A percentile compares a stretch with the other conserved stretches of the same genome.
Conservation (phyloP, 2,888 invertebrate genomes). For the Aelia acuminata region DNA sequence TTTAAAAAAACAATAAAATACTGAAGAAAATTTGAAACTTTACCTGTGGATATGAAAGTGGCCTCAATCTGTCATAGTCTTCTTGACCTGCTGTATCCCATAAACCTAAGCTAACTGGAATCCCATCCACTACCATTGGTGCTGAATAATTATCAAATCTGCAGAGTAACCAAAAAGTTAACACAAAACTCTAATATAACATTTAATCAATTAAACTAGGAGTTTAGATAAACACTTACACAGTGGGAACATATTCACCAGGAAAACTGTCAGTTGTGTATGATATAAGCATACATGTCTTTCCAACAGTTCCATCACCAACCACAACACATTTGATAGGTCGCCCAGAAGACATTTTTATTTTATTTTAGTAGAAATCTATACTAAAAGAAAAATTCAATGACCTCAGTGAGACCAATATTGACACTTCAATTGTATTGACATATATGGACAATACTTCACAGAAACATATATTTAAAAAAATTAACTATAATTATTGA, state of each 20-base stretch:
- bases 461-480: neutral
- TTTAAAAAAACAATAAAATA: neutral
- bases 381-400: conserved; percentile 25
- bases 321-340: conserved; percentile 94
- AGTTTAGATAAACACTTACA: conserved; percentile 76
- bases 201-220: neutral
- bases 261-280: conserved; percentile 95
- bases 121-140: conserved; percentile 98
- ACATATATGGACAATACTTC: neutral
- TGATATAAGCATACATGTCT: conserved; percentile 94
- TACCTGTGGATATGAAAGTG: conserved; percentile 93
- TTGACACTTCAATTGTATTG: conserved; percentile 19
- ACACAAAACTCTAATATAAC: neutral
- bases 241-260: conserved; percentile 94
- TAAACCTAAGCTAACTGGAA: conserved; percentile 94
- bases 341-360: conserved; percentile 89
- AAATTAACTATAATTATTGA: neutral
- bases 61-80: conserved; percentile 95
- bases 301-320: conserved; percentile 93
- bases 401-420: conserved; percentile 7
- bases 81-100: conserved; percentile 99
- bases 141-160: conserved; percentile 99
- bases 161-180: conserved; percentile 59
- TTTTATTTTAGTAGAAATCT: conserved; percentile 65
- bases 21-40: neutral